These are phyloP conservation scores for Eunapius fragilis DNA, from an alignment of 37 sponge, comb jelly and placozoan species.

Conservation along the genomic window DNA sequence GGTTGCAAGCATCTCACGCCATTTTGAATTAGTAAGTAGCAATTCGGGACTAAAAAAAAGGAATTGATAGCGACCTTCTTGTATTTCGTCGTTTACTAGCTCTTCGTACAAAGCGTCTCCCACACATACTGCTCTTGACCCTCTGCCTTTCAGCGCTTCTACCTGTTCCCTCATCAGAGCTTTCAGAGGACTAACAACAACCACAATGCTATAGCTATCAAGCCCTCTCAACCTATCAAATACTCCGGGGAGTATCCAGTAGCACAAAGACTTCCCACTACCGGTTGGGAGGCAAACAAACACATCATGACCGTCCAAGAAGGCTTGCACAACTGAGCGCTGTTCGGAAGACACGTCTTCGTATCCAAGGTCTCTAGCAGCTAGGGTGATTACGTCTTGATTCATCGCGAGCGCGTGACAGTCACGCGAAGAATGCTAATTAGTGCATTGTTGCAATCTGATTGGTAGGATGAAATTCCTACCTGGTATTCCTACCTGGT, in stretches of 20 bases:
- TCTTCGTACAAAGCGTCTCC: background rate
- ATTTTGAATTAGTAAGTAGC: background rate
- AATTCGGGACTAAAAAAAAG: conserved; percentile 18
- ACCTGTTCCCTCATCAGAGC: conserved; percentile 17
- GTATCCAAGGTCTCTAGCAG: background rate
- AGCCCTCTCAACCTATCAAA: background rate
- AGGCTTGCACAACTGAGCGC: background rate
- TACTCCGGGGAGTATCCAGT: conserved; percentile 1
- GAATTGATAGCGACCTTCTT: background rate
- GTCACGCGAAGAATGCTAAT: too few relatives aligned
- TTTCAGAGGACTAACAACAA: background rate
- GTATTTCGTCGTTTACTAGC: background rate
- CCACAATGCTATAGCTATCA: background rate
- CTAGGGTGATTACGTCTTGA: background rate
- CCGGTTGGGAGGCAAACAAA: conserved; percentile 20
- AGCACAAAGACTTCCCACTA: conserved; percentile 24
- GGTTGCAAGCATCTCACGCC: conserved; percentile 5
- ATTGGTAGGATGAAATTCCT: too few relatives aligned
- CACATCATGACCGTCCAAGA: conserved; percentile 7
- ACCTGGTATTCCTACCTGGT: too few relatives aligned
- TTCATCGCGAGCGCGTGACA: too few relatives aligned
- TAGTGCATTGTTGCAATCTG: too few relatives aligned
- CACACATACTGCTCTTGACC: background rate
- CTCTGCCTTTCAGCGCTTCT: background rate
- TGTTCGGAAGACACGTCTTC: background rate